Percentiles rank a stretch among this genome's conserved stretches.
Conservation (phyloP, 1,140 invertebrate genomes). For the Battus philenor region DNA sequence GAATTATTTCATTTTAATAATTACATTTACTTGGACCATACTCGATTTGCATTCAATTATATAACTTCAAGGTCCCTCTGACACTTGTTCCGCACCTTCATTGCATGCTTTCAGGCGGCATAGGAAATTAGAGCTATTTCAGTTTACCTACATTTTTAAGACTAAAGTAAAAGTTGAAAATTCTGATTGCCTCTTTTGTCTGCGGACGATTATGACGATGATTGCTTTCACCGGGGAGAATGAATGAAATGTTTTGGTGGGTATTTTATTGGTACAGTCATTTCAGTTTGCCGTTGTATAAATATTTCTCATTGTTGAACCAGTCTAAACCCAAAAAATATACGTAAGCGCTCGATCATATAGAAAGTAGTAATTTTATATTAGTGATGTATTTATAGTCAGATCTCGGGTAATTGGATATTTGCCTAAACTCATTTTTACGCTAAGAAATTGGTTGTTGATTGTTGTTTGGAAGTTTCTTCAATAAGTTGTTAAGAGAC, state of each 20-base stretch:
- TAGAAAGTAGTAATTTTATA: too few relatives aligned
- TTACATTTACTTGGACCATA: constrained; percentile 40
- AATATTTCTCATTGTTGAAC: too few relatives aligned
- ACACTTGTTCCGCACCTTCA: constrained; percentile 44
- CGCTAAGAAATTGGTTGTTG: too few relatives aligned
- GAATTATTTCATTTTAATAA: constrained; percentile 27
- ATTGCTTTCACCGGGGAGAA: neutral
- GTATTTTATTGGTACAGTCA: too few relatives aligned
- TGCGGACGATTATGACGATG: neutral
- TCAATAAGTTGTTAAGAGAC: too few relatives aligned
- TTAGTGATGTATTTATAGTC: too few relatives aligned
- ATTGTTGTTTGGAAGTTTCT: too few relatives aligned
- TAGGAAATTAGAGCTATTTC: constrained; percentile 50
- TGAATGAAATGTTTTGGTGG: constrained; percentile 4
- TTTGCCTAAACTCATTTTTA: too few relatives aligned
- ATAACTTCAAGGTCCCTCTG: constrained; percentile 48
- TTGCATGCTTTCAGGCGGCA: constrained; percentile 42
- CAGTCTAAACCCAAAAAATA: too few relatives aligned
- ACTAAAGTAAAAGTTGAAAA: constrained; percentile 21
- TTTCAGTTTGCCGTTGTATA: too few relatives aligned
- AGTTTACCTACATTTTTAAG: constrained; percentile 22
- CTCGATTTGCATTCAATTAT: constrained; percentile 42
- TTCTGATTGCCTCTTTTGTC: constrained; percentile 11
- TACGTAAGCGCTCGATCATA: too few relatives aligned
- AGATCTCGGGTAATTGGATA: too few relatives aligned